Percentiles rank a stretch among this genome's conserved stretches.
Evolutionary conservation across 2,888 invertebrate species (phyloP).

Genomic region (Drosophila testacea): DNA sequence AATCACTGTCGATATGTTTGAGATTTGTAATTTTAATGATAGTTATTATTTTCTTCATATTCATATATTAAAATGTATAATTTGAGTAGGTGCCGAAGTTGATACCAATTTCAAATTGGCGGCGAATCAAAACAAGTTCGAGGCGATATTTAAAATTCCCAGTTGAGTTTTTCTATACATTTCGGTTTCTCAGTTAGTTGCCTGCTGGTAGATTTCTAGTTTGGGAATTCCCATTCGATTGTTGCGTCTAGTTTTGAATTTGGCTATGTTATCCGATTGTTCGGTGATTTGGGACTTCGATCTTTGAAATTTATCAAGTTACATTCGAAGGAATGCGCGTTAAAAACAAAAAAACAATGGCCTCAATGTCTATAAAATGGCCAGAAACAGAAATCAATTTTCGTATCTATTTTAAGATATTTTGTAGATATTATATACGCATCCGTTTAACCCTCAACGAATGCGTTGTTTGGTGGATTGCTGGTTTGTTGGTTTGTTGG

Average conservation of each 20-base stretch:
- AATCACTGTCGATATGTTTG: constrained; percentile 27
- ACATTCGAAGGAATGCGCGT: constrained; percentile 62
- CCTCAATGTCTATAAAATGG: constrained; percentile 51
- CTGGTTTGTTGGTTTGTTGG: constrained; percentile 6
- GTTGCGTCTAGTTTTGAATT: constrained; percentile 55
- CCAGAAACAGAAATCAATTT: constrained; percentile 61
- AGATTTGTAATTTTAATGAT: constrained; percentile 47
- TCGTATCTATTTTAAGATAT: constrained; percentile 23
- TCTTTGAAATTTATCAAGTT: constrained; percentile 53
- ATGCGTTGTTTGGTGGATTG: constrained; percentile 18
- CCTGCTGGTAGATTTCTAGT: constrained; percentile 64
- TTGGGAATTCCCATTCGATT: constrained; percentile 76
- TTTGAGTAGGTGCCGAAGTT: constrained; percentile 42
- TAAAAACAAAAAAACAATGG: constrained; percentile 56
- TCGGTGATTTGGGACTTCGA: constrained; percentile 17
- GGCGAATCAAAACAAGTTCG: constrained; percentile 70
- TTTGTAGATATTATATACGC: constrained; percentile 32
- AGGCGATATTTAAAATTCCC: constrained; percentile 49
- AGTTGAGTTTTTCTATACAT: constrained; percentile 56
- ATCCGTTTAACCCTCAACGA: constrained; percentile 48
- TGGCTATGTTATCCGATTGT: constrained; percentile 10
- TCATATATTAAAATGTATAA: constrained; percentile 43
- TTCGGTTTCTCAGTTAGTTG: constrained; percentile 51
- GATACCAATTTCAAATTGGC: constrained; percentile 43
- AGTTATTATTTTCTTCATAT: constrained; percentile 58